Percentiles rank a stretch among this genome's conserved stretches.
Conservation (phyloP, 2,113 vertebrate species). For the Engystomops pustulosus region DNA sequence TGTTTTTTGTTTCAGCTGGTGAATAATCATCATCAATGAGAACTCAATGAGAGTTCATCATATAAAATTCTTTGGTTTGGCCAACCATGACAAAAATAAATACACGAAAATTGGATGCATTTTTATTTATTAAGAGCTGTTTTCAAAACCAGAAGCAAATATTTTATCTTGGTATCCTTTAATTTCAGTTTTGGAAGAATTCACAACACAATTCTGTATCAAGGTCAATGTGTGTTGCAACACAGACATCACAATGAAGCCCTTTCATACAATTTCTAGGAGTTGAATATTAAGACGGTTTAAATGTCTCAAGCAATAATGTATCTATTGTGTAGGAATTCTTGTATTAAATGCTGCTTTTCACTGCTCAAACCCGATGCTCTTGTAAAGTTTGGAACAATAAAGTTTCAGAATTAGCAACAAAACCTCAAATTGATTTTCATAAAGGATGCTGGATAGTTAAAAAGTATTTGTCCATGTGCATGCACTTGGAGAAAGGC, state of each 20-base stretch:
- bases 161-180: neutral
- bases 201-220: neutral
- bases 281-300: neutral
- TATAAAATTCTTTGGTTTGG: no score
- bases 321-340: neutral
- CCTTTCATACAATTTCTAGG: neutral
- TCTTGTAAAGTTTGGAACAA: neutral
- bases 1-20: no score
- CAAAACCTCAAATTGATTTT: no score
- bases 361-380: neutral
- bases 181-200: neutral
- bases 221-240: neutral
- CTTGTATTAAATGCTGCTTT: neutral
- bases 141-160: no score
- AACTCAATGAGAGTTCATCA: no score
- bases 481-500: no score
- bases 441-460: no score
- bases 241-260: neutral
- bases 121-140: no score
- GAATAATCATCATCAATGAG: no score
- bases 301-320: slow-evolving; percentile 5
- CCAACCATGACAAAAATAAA: no score
- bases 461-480: no score
- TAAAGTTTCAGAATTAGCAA: neutral
- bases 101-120: no score